A percentile compares a stretch with the other conserved stretches of the same genome.
These are phyloP conservation scores for Leptobrachium leishanense DNA, from an alignment of 2,113 vertebrate species.

Conservation along the genomic window DNA sequence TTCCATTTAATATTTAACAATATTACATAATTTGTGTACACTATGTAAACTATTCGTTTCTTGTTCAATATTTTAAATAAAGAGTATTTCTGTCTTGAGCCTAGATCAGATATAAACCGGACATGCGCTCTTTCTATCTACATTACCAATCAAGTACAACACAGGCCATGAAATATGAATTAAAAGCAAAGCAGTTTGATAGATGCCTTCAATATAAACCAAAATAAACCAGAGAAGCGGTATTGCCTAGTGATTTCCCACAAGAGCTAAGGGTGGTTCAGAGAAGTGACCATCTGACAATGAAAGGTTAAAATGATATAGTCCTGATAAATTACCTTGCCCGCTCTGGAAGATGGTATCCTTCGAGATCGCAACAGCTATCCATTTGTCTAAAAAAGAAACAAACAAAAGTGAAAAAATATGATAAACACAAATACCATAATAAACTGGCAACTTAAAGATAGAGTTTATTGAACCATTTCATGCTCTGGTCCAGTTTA, in stretches of 20 bases:
- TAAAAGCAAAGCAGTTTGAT: conserved; percentile 37
- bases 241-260: conserved; percentile 32
- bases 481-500: too few species aligned
- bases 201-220: conserved; percentile 40
- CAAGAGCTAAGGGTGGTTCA: conserved; percentile 37
- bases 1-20: too few species aligned
- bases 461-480: too few species aligned
- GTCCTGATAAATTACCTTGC: conserved; percentile 44
- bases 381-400: conserved; percentile 27
- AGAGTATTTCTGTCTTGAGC: too few species aligned
- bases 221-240: conserved; percentile 23
- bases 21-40: too few species aligned
- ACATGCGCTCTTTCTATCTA: not conserved
- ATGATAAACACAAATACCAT: conserved; percentile 27
- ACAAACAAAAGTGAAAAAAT: not conserved
- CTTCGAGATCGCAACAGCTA: not conserved
- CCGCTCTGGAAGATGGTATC: conserved; percentile 27
- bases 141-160: conserved; percentile 23
- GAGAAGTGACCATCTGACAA: conserved; percentile 45
- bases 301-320: conserved; percentile 47
- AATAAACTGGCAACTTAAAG: conserved; percentile 9
- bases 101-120: too few species aligned
- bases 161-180: conserved; percentile 43
- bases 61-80: too few species aligned
- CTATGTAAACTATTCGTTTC: too few species aligned